A percentile compares a stretch with the other conserved stretches of the same genome.
Conservation (phyloP, 2,113 vertebrate species). For the Pterocles orientalis region DNA sequence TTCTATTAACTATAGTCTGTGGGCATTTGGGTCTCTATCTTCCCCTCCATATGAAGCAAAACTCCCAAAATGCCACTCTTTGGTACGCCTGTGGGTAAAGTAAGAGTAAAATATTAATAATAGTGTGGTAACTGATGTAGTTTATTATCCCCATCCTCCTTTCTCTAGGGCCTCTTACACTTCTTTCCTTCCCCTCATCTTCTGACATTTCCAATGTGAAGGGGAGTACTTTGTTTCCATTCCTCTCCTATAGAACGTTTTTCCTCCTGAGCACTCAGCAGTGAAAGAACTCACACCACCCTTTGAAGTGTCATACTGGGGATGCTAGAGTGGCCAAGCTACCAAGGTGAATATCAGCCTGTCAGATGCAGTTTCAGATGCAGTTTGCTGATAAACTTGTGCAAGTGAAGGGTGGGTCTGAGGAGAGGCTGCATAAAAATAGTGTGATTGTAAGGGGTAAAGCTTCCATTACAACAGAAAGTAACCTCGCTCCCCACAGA, state of each 20-base stretch:
- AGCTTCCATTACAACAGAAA: background rate
- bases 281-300: background rate
- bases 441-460: accelerated
- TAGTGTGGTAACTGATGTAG: background rate
- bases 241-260: background rate
- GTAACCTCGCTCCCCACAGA: background rate
- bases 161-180: background rate
- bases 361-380: background rate
- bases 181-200: background rate
- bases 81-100: background rate
- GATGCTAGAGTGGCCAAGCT: background rate
- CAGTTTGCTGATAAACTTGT: background rate
- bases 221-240: background rate
- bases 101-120: background rate
- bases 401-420: background rate
- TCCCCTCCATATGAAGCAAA: background rate
- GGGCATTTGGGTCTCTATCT: background rate
- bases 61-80: background rate
- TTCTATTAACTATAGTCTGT: background rate
- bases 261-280: background rate
- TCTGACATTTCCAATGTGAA: background rate
- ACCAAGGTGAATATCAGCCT: accelerated
- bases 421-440: background rate
- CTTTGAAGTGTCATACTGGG: background rate
- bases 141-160: background rate